A percentile compares a stretch with the other conserved stretches of the same genome.
Evolutionary conservation across 2,797 vertebrate genomes (phyloP).

Genomic region (Anguilla marmorata): DNA sequence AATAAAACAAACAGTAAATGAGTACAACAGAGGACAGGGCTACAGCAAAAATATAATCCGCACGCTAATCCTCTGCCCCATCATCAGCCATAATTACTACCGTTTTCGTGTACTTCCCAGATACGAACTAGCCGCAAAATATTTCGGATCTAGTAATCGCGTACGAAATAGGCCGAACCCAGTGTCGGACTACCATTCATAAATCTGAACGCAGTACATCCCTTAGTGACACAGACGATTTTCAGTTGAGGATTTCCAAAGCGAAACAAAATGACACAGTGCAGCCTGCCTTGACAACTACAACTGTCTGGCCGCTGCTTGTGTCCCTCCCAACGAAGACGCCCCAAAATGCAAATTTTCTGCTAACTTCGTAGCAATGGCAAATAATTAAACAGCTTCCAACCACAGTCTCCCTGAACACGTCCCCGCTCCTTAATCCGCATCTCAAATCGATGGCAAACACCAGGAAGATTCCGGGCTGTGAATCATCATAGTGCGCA

Average conservation of each 20-base stretch:
- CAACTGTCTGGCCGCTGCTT: slow-evolving; percentile 31
- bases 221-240: slow-evolving; percentile 25
- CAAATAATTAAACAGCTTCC: slow-evolving; percentile 37
- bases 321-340: slow-evolving; percentile 33
- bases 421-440: slow-evolving; percentile 42
- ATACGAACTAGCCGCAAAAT: slow-evolving; percentile 24
- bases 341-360: slow-evolving; percentile 38
- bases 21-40: slow-evolving; percentile 47
- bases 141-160: slow-evolving; percentile 26
- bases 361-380: slow-evolving; percentile 45
- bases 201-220: slow-evolving; percentile 48
- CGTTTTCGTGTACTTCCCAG: slow-evolving; percentile 15
- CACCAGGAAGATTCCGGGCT: slow-evolving; percentile 49
- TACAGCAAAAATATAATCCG: slow-evolving; percentile 62
- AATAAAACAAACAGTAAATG: slow-evolving; percentile 41
- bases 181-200: slow-evolving; percentile 53
- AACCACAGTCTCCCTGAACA: slow-evolving; percentile 38
- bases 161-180: slow-evolving; percentile 35
- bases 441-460: slow-evolving; percentile 53
- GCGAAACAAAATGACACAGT: slow-evolving; percentile 29
- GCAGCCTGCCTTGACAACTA: slow-evolving; percentile 36
- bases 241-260: slow-evolving; percentile 34
- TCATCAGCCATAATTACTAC: slow-evolving; percentile 40
- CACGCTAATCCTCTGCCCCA: slow-evolving; percentile 59
- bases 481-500: slow-evolving; percentile 47